A percentile compares a stretch with the other conserved stretches of the same genome.
Evolutionary conservation across 2,888 invertebrate genomes (phyloP).

Genomic region (Teleogryllus oceanicus): DNA sequence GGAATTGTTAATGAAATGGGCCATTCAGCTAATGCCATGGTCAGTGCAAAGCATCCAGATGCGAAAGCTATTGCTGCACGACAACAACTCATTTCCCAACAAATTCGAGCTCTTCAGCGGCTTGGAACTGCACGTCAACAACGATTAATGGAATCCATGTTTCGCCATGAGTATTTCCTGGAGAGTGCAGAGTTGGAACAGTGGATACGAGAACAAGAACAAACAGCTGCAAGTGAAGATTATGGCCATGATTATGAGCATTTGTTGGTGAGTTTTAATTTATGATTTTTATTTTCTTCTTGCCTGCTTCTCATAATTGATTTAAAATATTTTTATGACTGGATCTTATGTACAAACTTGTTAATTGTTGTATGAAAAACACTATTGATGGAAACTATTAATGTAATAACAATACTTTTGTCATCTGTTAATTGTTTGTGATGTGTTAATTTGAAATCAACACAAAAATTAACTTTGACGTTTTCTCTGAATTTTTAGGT

Average conservation of each 20-base stretch:
- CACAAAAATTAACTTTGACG: slow-evolving; percentile 12
- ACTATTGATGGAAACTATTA: too few species aligned
- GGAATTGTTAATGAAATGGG: slow-evolving; percentile 92
- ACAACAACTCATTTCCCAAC: slow-evolving; percentile 71
- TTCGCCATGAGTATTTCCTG: slow-evolving; percentile 84
- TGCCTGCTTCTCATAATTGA: too few species aligned
- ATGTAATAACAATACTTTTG: too few species aligned
- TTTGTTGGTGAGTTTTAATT: slow-evolving; percentile 57
- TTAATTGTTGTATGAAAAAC: too few species aligned
- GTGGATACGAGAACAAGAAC: slow-evolving; percentile 89
- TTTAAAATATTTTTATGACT: too few species aligned
- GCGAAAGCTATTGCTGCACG: slow-evolving; percentile 74
- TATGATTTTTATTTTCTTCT: not conserved
- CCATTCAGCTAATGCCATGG: slow-evolving; percentile 76
- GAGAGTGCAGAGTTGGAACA: slow-evolving; percentile 86
- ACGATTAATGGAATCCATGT: slow-evolving; percentile 85
- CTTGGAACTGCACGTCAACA: slow-evolving; percentile 75
- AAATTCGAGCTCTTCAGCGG: slow-evolving; percentile 75
- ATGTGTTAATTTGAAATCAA: not conserved
- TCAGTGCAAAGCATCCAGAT: slow-evolving; percentile 76
- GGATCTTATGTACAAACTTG: too few species aligned
- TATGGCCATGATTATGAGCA: slow-evolving; percentile 94
- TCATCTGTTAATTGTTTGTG: slow-evolving; percentile 18
- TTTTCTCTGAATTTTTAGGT: slow-evolving; percentile 53
- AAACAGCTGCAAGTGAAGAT: slow-evolving; percentile 85